Conservation (phyloP, 2,797 vertebrate species). For the Pygocentrus nattereri region DNA sequence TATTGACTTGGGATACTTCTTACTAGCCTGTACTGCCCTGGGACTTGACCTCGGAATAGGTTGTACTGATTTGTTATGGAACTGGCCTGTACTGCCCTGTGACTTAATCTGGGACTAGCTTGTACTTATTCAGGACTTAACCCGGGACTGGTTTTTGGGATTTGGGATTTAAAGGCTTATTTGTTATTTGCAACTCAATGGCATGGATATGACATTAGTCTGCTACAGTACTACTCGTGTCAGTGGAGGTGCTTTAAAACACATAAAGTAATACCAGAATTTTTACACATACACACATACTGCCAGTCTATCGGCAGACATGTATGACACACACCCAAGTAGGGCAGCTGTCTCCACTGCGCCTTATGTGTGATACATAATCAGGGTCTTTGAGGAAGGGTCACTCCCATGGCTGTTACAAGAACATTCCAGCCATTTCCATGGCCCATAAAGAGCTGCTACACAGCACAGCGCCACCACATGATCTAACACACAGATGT, state of each 20-base stretch:
- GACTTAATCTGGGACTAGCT: too few species aligned
- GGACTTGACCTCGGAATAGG: not conserved
- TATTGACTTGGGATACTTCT: not conserved
- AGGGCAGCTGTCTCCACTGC: constrained; percentile 36
- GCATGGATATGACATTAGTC: too few species aligned
- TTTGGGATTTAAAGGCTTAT: not conserved
- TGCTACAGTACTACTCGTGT: too few species aligned
- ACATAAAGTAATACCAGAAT: not conserved
- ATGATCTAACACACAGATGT: constrained; percentile 63
- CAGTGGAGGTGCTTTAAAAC: not conserved
- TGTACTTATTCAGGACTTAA: too few species aligned
- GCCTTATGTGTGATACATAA: constrained; percentile 51
- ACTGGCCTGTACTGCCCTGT: not conserved
- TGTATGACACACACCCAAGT: constrained; percentile 26
- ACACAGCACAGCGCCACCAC: constrained; percentile 47
- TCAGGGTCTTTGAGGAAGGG: constrained; percentile 54
- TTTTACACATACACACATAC: not conserved
- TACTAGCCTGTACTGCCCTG: not conserved
- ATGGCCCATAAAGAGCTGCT: constrained; percentile 60
- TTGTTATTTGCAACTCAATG: too few species aligned
- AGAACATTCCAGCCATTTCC: constrained; percentile 62
- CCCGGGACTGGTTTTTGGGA: not conserved
- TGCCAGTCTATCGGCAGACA: not conserved
- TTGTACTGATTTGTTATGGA: not conserved
- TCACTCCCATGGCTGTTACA: constrained; percentile 61